Percentiles rank a stretch among this genome's conserved stretches.
phyloP scores from a whole-genome alignment of 2,888 invertebrate species.

The Pilophorus perplexus region DNA sequence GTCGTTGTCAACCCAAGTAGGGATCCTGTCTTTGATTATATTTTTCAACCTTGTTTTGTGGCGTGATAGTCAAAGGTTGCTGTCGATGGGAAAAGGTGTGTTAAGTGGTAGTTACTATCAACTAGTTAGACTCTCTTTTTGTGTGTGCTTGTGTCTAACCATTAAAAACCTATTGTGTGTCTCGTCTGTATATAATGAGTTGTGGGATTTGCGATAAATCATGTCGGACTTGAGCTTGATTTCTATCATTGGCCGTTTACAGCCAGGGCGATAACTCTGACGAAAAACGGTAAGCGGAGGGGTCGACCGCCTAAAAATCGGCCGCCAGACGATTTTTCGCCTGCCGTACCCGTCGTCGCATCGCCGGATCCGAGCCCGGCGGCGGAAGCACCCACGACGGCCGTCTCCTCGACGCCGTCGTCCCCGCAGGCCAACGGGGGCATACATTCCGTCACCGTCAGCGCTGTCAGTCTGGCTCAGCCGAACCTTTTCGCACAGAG shows the following conservation, averaged over 20 bases:
- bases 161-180: too few relatives aligned
- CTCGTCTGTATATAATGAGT: too few relatives aligned
- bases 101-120: too few relatives aligned
- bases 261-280: conserved; percentile 17
- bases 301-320: conserved; percentile 30
- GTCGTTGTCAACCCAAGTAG: too few relatives aligned
- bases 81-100: too few relatives aligned
- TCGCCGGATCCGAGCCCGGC: not conserved
- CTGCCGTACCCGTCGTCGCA: not conserved
- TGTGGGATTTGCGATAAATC: too few relatives aligned
- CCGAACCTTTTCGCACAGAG: not conserved
- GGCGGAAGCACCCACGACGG: not conserved
- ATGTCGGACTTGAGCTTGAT: not conserved
- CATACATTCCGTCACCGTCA: not conserved
- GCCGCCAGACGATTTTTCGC: not conserved
- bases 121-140: too few relatives aligned
- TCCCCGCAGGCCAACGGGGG: not conserved
- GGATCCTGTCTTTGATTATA: too few relatives aligned
- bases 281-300: conserved; percentile 32
- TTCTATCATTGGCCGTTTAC: too few relatives aligned
- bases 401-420: not conserved
- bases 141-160: too few relatives aligned
- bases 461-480: not conserved
- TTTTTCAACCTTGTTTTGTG: too few relatives aligned
- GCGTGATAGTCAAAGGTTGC: too few relatives aligned